phyloP scores from a whole-genome alignment of 1,140 invertebrate genomes.

The Periplaneta americana region DNA sequence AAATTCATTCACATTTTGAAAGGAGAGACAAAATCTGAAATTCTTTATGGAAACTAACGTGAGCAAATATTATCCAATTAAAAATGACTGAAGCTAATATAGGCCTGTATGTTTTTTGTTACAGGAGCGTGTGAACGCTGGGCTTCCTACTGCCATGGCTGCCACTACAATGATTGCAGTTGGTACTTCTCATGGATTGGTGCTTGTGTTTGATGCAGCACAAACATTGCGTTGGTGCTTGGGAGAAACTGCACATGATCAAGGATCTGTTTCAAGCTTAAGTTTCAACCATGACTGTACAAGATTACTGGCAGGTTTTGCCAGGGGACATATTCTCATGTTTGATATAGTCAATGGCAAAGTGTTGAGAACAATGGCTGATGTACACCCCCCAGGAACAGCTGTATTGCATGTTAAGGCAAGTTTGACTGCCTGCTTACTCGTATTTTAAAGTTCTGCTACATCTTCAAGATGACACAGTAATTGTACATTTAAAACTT shows the following conservation, averaged over 20 bases:
- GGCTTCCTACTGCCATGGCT: slow-evolving; percentile 76
- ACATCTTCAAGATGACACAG: no score
- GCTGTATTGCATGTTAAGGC: slow-evolving; percentile 82
- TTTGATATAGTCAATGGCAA: slow-evolving; percentile 72
- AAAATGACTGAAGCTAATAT: no score
- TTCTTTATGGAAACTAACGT: no score
- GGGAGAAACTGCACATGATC: slow-evolving; percentile 59
- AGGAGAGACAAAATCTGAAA: no score
- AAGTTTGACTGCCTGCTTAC: slow-evolving; percentile 24
- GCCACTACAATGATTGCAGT: slow-evolving; percentile 76
- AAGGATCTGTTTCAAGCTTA: slow-evolving; percentile 67
- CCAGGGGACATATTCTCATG: slow-evolving; percentile 80
- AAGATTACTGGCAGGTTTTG: slow-evolving; percentile 79
- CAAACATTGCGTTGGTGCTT: slow-evolving; percentile 81
- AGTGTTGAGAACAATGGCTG: slow-evolving; percentile 72
- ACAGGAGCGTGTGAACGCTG: slow-evolving; percentile 83
- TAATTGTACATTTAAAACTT: no score
- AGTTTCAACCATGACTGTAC: slow-evolving; percentile 84
- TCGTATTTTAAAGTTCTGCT: no score
- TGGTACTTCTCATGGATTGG: slow-evolving; percentile 88
- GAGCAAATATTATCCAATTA: no score
- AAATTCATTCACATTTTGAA: no score
- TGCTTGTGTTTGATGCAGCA: slow-evolving; percentile 81
- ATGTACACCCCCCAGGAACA: slow-evolving; percentile 81
- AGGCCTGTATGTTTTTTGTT: slow-evolving; percentile 25